Base-by-base conservation (phyloP, 2,797 vertebrate genomes). In the Valencia hispanica region DNA sequence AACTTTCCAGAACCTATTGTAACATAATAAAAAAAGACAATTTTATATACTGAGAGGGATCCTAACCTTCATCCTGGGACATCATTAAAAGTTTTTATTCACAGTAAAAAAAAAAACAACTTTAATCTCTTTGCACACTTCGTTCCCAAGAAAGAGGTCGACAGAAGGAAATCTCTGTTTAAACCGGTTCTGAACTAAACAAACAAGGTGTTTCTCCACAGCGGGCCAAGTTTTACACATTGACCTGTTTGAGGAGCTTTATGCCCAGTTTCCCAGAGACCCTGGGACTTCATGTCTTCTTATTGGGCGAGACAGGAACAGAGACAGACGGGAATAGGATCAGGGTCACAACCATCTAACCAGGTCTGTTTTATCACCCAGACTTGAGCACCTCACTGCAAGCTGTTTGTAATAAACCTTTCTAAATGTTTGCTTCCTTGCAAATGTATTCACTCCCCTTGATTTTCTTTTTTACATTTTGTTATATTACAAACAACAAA, bases 1-100 rank as follows among this genome's bases (percentile, higher is more conserved):
- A 99, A 86, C 98, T 99, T 94, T 99, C 98, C 82, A 99, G 92
- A 51, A 99, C 98, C 98, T 99, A 78, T 22, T 32, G 18, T 68
- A 55, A 78, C 74, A 85, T 27, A 88, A 80, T 68, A 74, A 57
- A 66, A 4, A 5, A n/a, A 14, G 25, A 55, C 1, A 27, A n/a
- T 65, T 65, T 39, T 65, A 11, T 10, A 65, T 41, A 66, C 22
- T 15, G 14, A 27, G 22, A 27, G 12, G 25, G 8, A 22, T 25
- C 25, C 51, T 53, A 3, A n/a, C 22, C 3, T 53, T 68, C 30
- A 15, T 14, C 41, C 61, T 51, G 36, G 70, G 3, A 43, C 61
- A 50, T 68, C 30, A 72, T 41, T 8, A 83, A 65, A 61, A 70
- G 10, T 25, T 65, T 48, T 41, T 79, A 55, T 41, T 17, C 12